Evolutionary conservation across 2,113 vertebrate species (phyloP).

Genomic region (Hyperoodon ampullatus): DNA sequence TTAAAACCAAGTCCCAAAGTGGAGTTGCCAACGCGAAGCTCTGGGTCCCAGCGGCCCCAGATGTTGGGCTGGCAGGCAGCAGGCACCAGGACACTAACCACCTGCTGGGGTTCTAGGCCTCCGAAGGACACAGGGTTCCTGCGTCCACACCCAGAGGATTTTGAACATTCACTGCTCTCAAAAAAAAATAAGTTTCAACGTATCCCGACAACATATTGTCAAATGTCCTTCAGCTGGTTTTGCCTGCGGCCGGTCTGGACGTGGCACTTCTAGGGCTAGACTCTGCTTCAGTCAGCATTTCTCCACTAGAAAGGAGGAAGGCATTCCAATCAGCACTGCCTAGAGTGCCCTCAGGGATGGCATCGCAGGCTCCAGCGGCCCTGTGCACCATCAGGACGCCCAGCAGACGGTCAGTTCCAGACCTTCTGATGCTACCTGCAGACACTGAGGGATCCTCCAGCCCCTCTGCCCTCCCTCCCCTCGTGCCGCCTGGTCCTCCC

Average conservation of each 20-base stretch:
- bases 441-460: background rate
- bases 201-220: fast-evolving
- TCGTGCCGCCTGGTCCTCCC: fast-evolving
- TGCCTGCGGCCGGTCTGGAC: fast-evolving
- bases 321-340: fast-evolving
- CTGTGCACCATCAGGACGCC: fast-evolving
- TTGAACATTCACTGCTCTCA: background rate
- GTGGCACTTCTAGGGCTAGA: fast-evolving
- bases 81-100: fast-evolving
- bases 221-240: background rate
- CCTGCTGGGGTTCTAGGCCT: background rate
- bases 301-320: fast-evolving
- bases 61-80: fast-evolving
- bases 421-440: fast-evolving
- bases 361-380: background rate
- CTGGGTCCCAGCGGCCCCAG: fast-evolving
- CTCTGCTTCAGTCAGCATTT: fast-evolving
- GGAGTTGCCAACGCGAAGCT: fast-evolving
- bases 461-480: fast-evolving
- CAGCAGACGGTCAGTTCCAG: fast-evolving
- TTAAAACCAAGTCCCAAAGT: background rate
- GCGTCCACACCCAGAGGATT: background rate
- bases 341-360: fast-evolving
- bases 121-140: fast-evolving
- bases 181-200: fast-evolving